phyloP scores from a whole-genome alignment of 2,797 vertebrate genomes.

The Gymnothorax javanicus region DNA sequence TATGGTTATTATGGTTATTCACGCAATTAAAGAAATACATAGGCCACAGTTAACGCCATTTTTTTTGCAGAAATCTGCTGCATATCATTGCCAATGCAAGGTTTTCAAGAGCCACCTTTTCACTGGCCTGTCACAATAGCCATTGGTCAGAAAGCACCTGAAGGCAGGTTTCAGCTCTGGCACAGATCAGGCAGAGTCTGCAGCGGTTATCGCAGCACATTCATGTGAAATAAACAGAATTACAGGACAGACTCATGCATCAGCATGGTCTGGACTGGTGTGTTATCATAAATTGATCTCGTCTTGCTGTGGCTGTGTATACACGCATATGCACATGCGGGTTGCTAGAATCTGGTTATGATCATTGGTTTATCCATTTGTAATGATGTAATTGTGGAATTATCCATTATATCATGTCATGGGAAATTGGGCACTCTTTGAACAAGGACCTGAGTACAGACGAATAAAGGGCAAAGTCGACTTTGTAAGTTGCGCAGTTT shows the following conservation, averaged over 20 bases:
- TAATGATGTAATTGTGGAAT: slow-evolving; percentile 68
- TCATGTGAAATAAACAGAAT: background rate
- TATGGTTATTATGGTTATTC: background rate
- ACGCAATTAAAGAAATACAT: background rate
- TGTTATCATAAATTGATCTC: slow-evolving; percentile 64
- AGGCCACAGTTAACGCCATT: background rate
- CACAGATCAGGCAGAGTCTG: background rate
- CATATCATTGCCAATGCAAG: background rate
- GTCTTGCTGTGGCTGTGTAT: slow-evolving; percentile 64
- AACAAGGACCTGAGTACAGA: slow-evolving; percentile 48
- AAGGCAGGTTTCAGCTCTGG: background rate
- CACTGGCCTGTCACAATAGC: background rate
- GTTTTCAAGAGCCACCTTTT: background rate
- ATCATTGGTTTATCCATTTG: slow-evolving; percentile 69
- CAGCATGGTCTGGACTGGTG: slow-evolving; percentile 51
- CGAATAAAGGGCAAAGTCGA: slow-evolving; percentile 21
- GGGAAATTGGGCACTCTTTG: slow-evolving; percentile 66
- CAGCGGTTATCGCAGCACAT: background rate
- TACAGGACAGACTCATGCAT: background rate
- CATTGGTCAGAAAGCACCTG: background rate
- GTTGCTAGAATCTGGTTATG: slow-evolving; percentile 36
- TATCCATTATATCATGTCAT: slow-evolving; percentile 64
- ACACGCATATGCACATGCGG: slow-evolving; percentile 22
- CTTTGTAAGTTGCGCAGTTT: background rate
- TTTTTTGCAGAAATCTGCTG: background rate